These are phyloP conservation scores for Omphaloscelis lunosa DNA, from an alignment of 2,888 invertebrate genomes.

Conservation along the genomic window DNA sequence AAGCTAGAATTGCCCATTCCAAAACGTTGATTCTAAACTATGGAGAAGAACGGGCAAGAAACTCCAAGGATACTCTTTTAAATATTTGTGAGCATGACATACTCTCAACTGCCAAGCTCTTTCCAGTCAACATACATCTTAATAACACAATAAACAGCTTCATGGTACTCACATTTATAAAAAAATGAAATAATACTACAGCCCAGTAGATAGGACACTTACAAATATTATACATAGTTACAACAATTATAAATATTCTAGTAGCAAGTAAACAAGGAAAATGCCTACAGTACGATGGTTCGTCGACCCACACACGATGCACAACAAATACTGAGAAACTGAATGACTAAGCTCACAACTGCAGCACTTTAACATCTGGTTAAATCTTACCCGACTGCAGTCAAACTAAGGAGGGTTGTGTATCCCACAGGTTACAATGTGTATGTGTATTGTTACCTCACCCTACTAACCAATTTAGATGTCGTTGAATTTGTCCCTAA, in stretches of 20 bases:
- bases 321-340: constrained; percentile 53
- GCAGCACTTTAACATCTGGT: constrained; percentile 40
- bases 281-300: constrained; percentile 49
- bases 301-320: constrained; percentile 51
- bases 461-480: background rate
- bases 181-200: no score
- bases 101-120: no score
- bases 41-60: no score
- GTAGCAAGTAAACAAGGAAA: constrained; percentile 58
- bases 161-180: no score
- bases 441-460: background rate
- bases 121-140: no score
- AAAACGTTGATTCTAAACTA: no score
- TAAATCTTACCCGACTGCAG: constrained; percentile 4
- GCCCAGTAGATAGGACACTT: background rate
- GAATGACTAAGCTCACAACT: constrained; percentile 56
- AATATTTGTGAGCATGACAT: no score
- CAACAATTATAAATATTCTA: constrained; percentile 51
- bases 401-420: background rate
- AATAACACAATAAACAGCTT: no score
- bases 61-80: no score
- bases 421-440: background rate
- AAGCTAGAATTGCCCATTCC: no score
- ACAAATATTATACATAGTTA: constrained; percentile 14
- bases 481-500: background rate